These are phyloP conservation scores for Entomyzon cyanotis DNA, from an alignment of 2,113 vertebrate species.

Conservation along the genomic window DNA sequence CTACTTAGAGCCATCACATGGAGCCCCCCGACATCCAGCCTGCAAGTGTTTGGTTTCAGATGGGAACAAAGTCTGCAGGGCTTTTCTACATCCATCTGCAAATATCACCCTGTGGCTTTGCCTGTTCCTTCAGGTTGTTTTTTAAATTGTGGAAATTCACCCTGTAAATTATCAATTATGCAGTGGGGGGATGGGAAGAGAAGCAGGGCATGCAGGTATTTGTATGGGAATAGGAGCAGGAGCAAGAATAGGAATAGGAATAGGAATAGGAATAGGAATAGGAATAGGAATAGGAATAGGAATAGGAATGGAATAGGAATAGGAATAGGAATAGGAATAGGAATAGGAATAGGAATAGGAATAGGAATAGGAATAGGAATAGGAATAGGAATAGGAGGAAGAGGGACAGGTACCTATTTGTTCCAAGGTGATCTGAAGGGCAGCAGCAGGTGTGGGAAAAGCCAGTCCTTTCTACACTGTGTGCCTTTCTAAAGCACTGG, in stretches of 20 bases:
- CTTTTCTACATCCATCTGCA: background rate
- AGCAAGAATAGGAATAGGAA: background rate
- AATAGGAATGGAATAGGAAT: background rate
- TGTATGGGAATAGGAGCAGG: background rate
- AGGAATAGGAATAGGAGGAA: too few species aligned
- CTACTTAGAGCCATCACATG: background rate
- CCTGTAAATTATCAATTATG: background rate
- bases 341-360: too few species aligned
- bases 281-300: background rate
- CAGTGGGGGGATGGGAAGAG: background rate
- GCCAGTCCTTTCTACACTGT: background rate
- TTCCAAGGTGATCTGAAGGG: background rate
- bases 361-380: background rate
- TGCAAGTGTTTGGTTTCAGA: background rate
- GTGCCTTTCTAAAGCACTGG: background rate
- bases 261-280: fast-evolving
- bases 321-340: too few species aligned
- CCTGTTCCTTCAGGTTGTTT: background rate
- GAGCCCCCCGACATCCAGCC: background rate
- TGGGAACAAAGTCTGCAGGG: background rate
- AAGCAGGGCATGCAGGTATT: background rate
- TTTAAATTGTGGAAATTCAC: background rate
- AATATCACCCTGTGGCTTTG: background rate
- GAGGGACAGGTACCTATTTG: background rate
- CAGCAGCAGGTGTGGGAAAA: background rate